Conservation (phyloP, 2,797 vertebrate genomes). For the Microctenopoma lineatum region DNA sequence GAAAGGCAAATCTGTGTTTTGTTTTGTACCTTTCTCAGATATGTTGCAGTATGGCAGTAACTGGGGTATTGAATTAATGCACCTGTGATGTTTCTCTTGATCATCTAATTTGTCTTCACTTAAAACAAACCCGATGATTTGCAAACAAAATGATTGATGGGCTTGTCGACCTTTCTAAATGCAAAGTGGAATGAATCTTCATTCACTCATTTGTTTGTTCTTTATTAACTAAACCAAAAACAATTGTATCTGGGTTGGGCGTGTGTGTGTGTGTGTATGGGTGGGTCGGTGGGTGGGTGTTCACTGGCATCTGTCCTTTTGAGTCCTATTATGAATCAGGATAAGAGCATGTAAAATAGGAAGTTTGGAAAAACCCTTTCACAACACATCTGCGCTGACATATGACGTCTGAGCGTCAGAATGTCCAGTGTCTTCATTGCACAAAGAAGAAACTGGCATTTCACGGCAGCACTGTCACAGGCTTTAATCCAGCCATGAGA, state of each 20-base stretch:
- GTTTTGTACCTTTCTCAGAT: not conserved
- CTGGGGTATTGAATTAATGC: too few species aligned
- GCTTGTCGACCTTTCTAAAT: not conserved
- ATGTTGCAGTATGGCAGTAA: not conserved
- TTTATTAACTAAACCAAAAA: not conserved
- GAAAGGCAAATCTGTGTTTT: too few species aligned
- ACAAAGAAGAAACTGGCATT: not conserved
- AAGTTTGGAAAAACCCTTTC: conserved; percentile 61
- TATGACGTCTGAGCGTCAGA: not conserved
- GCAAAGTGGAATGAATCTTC: not conserved
- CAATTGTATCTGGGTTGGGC: not conserved
- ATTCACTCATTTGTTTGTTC: not conserved
- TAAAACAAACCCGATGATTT: not conserved
- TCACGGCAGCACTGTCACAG: not conserved
- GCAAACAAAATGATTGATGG: not conserved
- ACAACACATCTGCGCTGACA: not conserved
- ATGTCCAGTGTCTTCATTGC: not conserved
- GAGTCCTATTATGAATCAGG: conserved; percentile 13
- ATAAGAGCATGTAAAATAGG: conserved; percentile 38
- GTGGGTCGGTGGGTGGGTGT: not conserved
- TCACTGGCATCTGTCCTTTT: not conserved
- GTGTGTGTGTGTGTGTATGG: too few species aligned
- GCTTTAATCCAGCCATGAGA: not conserved
- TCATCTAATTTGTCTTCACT: not conserved
- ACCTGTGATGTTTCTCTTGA: not conserved